Conservation (phyloP, 2,113 vertebrate genomes). For the Eublepharis macularius region DNA sequence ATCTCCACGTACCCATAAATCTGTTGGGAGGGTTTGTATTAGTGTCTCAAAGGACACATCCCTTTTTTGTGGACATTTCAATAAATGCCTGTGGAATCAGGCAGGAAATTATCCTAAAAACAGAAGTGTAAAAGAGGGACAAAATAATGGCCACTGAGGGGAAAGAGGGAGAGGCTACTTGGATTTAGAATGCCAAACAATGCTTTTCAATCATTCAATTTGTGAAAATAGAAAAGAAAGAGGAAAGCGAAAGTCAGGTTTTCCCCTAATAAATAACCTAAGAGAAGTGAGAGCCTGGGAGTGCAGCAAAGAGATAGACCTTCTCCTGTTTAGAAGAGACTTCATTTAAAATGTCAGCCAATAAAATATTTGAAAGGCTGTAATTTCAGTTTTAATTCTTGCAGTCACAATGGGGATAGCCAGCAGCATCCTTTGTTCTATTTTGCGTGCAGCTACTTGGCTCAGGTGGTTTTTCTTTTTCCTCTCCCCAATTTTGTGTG, state of each 20-base stretch:
- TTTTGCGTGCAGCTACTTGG: rapidly evolving
- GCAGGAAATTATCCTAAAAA: slow-evolving; percentile 68
- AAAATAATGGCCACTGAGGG: slow-evolving; percentile 61
- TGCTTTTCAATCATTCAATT: slow-evolving; percentile 73
- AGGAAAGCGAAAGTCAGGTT: slow-evolving; percentile 15
- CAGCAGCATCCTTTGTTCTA: rapidly evolving
- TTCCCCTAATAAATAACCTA: slow-evolving; percentile 49
- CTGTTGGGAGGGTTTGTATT: slow-evolving; percentile 46
- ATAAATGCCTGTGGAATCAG: slow-evolving; percentile 64
- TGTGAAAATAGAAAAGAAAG: slow-evolving; percentile 48
- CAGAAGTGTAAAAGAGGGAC: slow-evolving; percentile 52
- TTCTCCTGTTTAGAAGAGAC: slow-evolving; percentile 4
- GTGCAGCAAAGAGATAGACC: not conserved
- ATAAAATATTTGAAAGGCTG: not conserved
- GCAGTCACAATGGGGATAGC: not conserved
- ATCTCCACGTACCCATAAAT: slow-evolving; percentile 65
- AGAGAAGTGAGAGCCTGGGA: not conserved
- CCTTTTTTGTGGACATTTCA: slow-evolving; percentile 61
- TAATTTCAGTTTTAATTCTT: slow-evolving; percentile 31
- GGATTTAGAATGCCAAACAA: slow-evolving; percentile 69
- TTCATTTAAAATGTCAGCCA: slow-evolving; percentile 7
- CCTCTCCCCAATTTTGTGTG: not conserved
- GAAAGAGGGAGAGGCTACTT: slow-evolving; percentile 44
- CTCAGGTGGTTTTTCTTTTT: not conserved
- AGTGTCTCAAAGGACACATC: slow-evolving; percentile 50